Base-by-base conservation (phyloP, 2,113 vertebrate genomes). In the Zosterops lateralis region DNA sequence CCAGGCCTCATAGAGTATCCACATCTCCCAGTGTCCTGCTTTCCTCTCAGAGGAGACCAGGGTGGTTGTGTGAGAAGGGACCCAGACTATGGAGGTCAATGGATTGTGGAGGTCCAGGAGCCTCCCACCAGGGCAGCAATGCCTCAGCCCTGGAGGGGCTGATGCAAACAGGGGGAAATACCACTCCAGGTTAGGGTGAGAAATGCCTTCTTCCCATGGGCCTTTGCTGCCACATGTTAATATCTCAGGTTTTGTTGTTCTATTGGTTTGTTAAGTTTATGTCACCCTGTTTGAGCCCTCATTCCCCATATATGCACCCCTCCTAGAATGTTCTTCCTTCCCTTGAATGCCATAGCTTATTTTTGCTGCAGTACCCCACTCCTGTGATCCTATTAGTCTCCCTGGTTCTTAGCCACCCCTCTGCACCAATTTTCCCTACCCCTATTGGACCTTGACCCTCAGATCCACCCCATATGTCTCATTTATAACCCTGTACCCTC, bases 71-170 rank as follows among this genome's bases (percentile, higher is more conserved):
- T 20, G 60, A 48, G 36, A 45, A 61, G n/a, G 42, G 17, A 66
- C 18, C 3, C 5, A 1, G 28, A 17, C 21, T 14, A 14, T 4
- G 7, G 21, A 31, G 18, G 12, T 56, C 38, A 79, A 9, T 1
- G 2, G 28, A 32, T 57, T 36, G n/a, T 58, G n/a, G 57, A 36
- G 57, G 24, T 34, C 57, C 22, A 36, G n/a, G 54, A 21, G 14
- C n/a, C 21, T 57, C 8, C 56, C 32, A 24, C 56, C 56, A 22
- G 56, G 14, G 14, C 56, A 57, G 32, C 32, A 24, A 14, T 34
- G 56, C n/a, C 21, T 58, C 57, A 58, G 22, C 57, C 57, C 57
- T 58, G n/a, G 57, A 36, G 22, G 14, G 57, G 22, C 57, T 4
- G 2, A 36, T 25, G n/a, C 57, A 60, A 36, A 60, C n/a, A 60